A percentile compares a stretch with the other conserved stretches of the same genome.
These are phyloP conservation scores for Tetramorium simillimum DNA, from an alignment of 1,140 invertebrate species.

Conservation along the genomic window DNA sequence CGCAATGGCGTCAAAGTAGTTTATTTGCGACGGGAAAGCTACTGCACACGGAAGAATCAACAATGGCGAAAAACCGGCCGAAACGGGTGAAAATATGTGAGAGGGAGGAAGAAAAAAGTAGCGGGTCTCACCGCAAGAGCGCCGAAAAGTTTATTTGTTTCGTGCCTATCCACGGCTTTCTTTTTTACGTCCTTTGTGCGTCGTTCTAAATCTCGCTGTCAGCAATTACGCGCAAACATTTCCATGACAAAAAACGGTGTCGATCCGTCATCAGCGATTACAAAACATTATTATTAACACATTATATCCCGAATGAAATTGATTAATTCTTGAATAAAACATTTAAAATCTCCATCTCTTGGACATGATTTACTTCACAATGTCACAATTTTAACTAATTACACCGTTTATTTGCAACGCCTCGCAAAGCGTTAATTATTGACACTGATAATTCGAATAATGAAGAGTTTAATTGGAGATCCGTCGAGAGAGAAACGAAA, in stretches of 20 bases:
- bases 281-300: not conserved
- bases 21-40: constrained; percentile 39
- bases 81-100: constrained; percentile 34
- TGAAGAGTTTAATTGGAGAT: not conserved
- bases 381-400: not conserved
- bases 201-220: constrained; percentile 7
- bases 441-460: not conserved
- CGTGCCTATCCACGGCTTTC: not conserved
- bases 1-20: constrained; percentile 29
- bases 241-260: not conserved
- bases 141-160: constrained; percentile 55
- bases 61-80: not conserved
- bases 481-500: not conserved
- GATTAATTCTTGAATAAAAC: not conserved
- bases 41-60: constrained; percentile 16
- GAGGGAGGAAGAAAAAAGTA: constrained; percentile 35
- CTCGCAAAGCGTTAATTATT: not conserved
- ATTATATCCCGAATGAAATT: not conserved
- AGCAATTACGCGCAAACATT: constrained; percentile 22
- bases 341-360: not conserved
- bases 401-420: not conserved
- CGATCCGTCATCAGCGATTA: not conserved
- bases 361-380: not conserved
- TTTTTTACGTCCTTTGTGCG: constrained; percentile 22
- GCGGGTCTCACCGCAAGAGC: not conserved